phyloP scores from a whole-genome alignment of 2,888 invertebrate genomes.

The Perizoma flavofasciatum region DNA sequence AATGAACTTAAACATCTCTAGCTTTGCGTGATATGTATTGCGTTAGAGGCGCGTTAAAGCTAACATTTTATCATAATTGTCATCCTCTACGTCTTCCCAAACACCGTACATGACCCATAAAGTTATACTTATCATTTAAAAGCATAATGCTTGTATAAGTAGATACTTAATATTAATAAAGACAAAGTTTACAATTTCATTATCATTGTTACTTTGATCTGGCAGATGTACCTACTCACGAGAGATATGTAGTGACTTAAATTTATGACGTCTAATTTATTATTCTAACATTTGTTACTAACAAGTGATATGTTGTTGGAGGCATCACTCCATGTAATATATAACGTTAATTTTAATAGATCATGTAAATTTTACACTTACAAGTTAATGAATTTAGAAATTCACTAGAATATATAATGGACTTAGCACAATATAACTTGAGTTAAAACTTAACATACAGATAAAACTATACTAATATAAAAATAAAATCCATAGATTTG shows the following conservation, averaged over 20 bases:
- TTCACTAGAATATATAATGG: slow-evolving; percentile 62
- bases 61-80: slow-evolving; percentile 49
- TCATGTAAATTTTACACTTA: slow-evolving; percentile 65
- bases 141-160: slow-evolving; percentile 42
- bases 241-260: slow-evolving; percentile 76
- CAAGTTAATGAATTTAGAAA: slow-evolving; percentile 63
- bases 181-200: slow-evolving; percentile 50
- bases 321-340: slow-evolving; percentile 76
- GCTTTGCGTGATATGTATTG: slow-evolving; percentile 82
- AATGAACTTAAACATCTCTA: slow-evolving; percentile 77
- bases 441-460: slow-evolving; percentile 73
- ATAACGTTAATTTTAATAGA: slow-evolving; percentile 66
- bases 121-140: slow-evolving; percentile 40
- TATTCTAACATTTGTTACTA: slow-evolving; percentile 79
- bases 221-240: slow-evolving; percentile 57
- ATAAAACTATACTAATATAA: slow-evolving; percentile 53
- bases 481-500: slow-evolving; percentile 63
- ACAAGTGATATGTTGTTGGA: slow-evolving; percentile 83
- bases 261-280: slow-evolving; percentile 66
- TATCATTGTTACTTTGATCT: slow-evolving; percentile 46
- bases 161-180: slow-evolving; percentile 48
- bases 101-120: slow-evolving; percentile 44
- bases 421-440: slow-evolving; percentile 77
- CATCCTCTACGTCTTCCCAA: slow-evolving; percentile 51
- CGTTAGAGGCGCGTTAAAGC: slow-evolving; percentile 78